A percentile compares a stretch with the other conserved stretches of the same genome.
Evolutionary conservation across 2,888 invertebrate genomes (phyloP).

Genomic region (Carterocephalus palaemon): DNA sequence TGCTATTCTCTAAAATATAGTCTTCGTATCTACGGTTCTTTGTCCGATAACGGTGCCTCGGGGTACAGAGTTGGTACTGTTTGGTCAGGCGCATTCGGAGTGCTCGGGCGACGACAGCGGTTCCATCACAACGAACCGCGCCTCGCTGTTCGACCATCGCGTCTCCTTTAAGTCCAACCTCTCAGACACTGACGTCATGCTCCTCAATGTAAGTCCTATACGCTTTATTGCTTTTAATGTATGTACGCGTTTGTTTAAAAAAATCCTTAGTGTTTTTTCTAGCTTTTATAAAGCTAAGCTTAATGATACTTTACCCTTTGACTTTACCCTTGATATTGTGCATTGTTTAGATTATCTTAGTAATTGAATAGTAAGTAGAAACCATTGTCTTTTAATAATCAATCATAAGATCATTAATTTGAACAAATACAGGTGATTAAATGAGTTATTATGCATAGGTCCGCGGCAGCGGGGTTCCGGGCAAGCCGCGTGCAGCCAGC

Average conservation of each 20-base stretch:
- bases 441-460: conserved; percentile 57
- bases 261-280: too few species aligned
- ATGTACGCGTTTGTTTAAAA: too few species aligned
- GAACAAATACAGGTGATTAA: background rate
- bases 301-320: too few species aligned
- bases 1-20: too few species aligned
- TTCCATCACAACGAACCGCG: conserved; percentile 89
- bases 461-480: conserved; percentile 62
- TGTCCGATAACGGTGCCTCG: too few species aligned
- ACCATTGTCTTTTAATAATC: too few species aligned
- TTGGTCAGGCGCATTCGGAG: conserved; percentile 82
- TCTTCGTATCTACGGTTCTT: too few species aligned
- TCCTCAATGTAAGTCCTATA: conserved; percentile 87
- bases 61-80: conserved; percentile 26
- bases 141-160: conserved; percentile 85
- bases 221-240: conserved; percentile 27
- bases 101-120: conserved; percentile 83
- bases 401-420: too few species aligned
- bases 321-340: background rate
- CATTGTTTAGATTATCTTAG: background rate
- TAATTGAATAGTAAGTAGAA: background rate
- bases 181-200: conserved; percentile 95
- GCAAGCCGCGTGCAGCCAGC: conserved; percentile 90
- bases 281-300: too few species aligned
- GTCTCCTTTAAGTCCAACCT: conserved; percentile 93